Evolutionary conservation across 1,140 invertebrate species (phyloP), one percentile per base, ranked within the genome.

Genomic region (Oedothorax gibbosus): DNA sequence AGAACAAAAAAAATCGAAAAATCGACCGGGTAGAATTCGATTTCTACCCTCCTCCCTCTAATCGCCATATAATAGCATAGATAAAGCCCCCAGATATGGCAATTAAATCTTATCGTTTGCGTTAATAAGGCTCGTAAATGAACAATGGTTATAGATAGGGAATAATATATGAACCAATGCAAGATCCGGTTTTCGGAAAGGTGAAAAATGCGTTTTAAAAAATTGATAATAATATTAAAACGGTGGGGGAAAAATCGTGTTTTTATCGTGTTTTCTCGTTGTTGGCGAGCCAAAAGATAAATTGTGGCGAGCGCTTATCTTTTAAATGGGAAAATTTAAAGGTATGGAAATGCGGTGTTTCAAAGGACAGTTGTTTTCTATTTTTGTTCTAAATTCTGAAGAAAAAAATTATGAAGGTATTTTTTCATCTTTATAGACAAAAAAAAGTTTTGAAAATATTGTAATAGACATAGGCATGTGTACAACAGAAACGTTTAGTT

Each of bases 31-130:
- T 10, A 62, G 71, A 81, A 71, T 81, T 81, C 78, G 66, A 81
- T 81, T 81, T 81, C 18, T 18, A 56, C 7, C 9, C 66, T 53
- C 49, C 53, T 11, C 8, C 50, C 18, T 50, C 78, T 81, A 71
- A 81, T 81, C 78, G 78, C 35, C 78, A 60, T 81, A 81, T 81
- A 81, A 81, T 81, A 68, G 64, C 78, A 35, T 18, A 57, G 78
- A 81, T 81, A 71, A 81, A 68, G 78, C 71, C 50, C n/a, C 57
- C 7, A 69, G 78, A 81, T 81, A 81, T 49, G 50, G 78, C 78
- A 81, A 81, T 81, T 81, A 81, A 81, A 71, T 50, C 77, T 80
- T 71, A 81, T 81, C 66, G 78, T 51, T 56, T 50, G 10, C 21
- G 66, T 81, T 81, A 81, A 81, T 71, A 81, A 71, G 78, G 20